Conservation (phyloP, 2,888 invertebrate species). For the Lagria hirta region DNA sequence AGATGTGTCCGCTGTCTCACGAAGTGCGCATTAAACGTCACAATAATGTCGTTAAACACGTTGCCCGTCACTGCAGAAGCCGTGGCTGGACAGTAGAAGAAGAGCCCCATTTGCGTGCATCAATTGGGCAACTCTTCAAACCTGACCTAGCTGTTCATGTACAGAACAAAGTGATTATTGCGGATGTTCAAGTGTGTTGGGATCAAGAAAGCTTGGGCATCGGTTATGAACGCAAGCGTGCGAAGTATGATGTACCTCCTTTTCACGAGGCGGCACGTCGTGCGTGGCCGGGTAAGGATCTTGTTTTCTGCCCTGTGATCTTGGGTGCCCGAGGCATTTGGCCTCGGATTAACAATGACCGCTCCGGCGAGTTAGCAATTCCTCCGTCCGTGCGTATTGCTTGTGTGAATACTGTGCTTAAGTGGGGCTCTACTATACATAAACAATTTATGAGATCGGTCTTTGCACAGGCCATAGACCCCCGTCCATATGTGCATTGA, state of each 20-base stretch:
- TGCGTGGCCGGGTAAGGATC: constrained; percentile 22
- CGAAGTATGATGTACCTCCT: constrained; percentile 24
- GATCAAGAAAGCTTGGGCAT: constrained; percentile 18
- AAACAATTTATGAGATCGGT: no score
- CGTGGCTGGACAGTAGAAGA: constrained; percentile 20
- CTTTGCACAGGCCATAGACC: no score
- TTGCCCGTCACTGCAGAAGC: constrained; percentile 16
- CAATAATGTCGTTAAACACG: constrained; percentile 28
- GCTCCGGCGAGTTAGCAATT: constrained; percentile 11
- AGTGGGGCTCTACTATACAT: no score
- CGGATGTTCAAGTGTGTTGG: constrained; percentile 20
- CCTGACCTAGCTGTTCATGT: constrained; percentile 29
- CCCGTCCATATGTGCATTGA: no score
- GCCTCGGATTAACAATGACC: constrained; percentile 26
- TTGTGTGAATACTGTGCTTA: constrained; percentile 22
- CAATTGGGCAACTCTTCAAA: constrained; percentile 25
- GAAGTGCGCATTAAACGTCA: constrained; percentile 27
- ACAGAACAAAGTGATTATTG: constrained; percentile 3
- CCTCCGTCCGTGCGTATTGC: constrained; percentile 16
- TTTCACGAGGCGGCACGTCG: constrained; percentile 27
- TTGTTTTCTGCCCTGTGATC: constrained; percentile 27
- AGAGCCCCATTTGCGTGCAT: constrained; percentile 24
- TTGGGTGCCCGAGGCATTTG: constrained; percentile 36
- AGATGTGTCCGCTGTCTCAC: constrained; percentile 32
- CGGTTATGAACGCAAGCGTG: constrained; percentile 22